phyloP scores from a whole-genome alignment of 2,797 vertebrate species.

The Naso thynnoides region DNA sequence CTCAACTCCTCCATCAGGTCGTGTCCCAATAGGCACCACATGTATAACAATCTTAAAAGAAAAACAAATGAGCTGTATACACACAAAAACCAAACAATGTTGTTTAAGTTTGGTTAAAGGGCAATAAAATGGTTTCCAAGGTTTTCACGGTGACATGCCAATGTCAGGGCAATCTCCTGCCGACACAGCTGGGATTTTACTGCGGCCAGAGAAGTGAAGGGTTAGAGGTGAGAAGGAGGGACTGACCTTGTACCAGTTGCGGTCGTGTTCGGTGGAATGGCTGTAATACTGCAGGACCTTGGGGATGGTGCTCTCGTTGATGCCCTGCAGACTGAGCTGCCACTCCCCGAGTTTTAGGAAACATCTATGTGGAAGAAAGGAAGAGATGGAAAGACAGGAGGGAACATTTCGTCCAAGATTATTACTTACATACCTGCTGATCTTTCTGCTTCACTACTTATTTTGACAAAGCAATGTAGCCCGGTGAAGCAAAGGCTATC shows the following conservation, averaged over 20 bases:
- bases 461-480: neutral
- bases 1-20: constrained; percentile 36
- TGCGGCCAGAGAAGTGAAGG: constrained; percentile 42
- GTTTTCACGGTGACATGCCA: constrained; percentile 25
- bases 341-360: constrained; percentile 98
- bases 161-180: constrained; percentile 15
- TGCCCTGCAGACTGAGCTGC: constrained; percentile 98
- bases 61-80: constrained; percentile 37
- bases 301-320: constrained; percentile 98
- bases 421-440: neutral
- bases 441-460: no score
- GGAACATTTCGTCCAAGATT: neutral
- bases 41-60: constrained; percentile 7
- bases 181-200: constrained; percentile 63
- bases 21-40: constrained; percentile 18
- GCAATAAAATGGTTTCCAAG: constrained; percentile 15
- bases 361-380: constrained; percentile 84
- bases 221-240: constrained; percentile 31
- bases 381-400: neutral
- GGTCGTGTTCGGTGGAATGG: constrained; percentile 96
- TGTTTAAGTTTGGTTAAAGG: constrained; percentile 31
- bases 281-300: constrained; percentile 98
- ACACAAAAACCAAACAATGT: constrained; percentile 7
- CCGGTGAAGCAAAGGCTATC: neutral
- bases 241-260: constrained; percentile 99